Evolutionary conservation across 1,140 invertebrate species (phyloP).

Genomic region (Calephelis nemesis): DNA sequence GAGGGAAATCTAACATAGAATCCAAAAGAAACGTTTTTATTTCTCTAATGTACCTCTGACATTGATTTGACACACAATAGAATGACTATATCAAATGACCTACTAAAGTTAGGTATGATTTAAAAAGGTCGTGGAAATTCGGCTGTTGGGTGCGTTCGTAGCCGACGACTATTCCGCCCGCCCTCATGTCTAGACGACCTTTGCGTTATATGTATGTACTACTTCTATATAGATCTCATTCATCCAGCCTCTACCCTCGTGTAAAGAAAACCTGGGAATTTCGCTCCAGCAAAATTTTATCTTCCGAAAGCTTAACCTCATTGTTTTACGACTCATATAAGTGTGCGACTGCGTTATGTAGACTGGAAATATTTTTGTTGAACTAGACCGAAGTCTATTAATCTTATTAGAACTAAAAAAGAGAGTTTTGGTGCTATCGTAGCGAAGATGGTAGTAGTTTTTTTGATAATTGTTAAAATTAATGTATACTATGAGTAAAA

Average conservation of each 20-base stretch:
- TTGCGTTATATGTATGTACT: conserved; percentile 27
- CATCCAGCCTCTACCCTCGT: neutral
- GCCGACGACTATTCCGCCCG: conserved; percentile 46
- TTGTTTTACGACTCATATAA: too few relatives aligned
- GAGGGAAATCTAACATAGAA: too few relatives aligned
- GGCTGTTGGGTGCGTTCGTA: conserved; percentile 2
- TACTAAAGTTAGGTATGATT: neutral
- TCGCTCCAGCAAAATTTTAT: neutral
- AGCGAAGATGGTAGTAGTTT: too few relatives aligned
- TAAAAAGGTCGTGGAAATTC: neutral
- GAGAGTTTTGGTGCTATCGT: too few relatives aligned
- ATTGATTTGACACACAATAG: too few relatives aligned
- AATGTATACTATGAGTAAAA: too few relatives aligned
- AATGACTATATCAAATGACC: neutral
- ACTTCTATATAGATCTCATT: conserved; percentile 19
- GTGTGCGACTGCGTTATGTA: too few relatives aligned
- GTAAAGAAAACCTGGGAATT: too few relatives aligned
- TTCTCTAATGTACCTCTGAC: too few relatives aligned
- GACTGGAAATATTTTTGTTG: neutral
- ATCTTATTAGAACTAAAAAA: too few relatives aligned
- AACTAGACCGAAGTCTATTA: neutral
- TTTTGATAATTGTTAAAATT: too few relatives aligned
- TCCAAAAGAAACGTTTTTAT: too few relatives aligned
- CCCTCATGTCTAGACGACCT: conserved; percentile 57
- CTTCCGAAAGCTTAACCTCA: neutral